phyloP scores from a whole-genome alignment of 2,113 vertebrate species.

The Solea solea region DNA sequence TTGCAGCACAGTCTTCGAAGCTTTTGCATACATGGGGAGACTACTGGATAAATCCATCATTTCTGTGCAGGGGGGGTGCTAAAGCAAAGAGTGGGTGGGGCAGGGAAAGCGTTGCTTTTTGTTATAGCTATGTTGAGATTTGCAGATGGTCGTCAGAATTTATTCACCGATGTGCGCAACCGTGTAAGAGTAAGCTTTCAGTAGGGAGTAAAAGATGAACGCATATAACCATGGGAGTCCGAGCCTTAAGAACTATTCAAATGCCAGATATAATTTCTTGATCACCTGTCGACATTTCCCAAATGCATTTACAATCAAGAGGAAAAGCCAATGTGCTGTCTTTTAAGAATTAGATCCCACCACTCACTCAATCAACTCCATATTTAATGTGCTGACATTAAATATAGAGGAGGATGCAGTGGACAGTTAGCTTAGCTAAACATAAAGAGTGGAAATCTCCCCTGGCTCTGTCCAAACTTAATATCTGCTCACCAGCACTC shows the following conservation, averaged over 20 bases:
- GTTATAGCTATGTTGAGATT: constrained; percentile 33
- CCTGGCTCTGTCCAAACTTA: not conserved
- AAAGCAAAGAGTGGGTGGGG: constrained; percentile 30
- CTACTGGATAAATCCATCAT: constrained; percentile 54
- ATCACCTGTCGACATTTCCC: no score
- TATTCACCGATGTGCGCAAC: constrained; percentile 37
- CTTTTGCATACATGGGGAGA: constrained; percentile 42
- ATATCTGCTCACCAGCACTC: not conserved
- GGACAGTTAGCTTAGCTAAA: not conserved
- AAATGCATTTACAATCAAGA: not conserved
- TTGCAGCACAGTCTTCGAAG: constrained; percentile 66
- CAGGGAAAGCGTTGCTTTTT: constrained; percentile 26
- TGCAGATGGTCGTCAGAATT: constrained; percentile 31
- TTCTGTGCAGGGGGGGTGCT: constrained; percentile 38
- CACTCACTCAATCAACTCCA: not conserved
- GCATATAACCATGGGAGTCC: not conserved
- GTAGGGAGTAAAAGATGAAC: constrained; percentile 1
- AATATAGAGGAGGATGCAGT: not conserved
- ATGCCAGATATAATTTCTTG: not conserved
- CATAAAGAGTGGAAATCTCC: not conserved
- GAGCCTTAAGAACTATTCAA: not conserved
- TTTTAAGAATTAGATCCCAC: not conserved
- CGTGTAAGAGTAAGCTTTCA: constrained; percentile 33
- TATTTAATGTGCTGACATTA: no score
- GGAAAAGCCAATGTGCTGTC: not conserved